These are phyloP conservation scores for Eubasilissa regina DNA, from an alignment of 1,140 invertebrate species.

Conservation along the genomic window DNA sequence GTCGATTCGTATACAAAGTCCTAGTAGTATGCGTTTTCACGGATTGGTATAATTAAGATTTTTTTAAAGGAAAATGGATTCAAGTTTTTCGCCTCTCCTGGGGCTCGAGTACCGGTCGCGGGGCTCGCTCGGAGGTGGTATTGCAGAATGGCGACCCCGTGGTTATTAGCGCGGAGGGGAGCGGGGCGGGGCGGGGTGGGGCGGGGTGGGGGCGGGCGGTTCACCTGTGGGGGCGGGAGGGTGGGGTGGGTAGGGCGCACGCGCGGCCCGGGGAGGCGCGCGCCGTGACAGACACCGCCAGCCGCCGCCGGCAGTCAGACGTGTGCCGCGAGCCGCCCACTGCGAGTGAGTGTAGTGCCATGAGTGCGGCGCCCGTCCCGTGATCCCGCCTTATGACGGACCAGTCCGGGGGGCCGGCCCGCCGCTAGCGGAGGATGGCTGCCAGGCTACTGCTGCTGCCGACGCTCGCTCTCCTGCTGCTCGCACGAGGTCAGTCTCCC, in stretches of 20 bases:
- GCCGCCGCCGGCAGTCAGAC: constrained; percentile 67
- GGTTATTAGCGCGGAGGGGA: too few relatives aligned
- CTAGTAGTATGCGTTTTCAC: too few relatives aligned
- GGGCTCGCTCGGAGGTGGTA: too few relatives aligned
- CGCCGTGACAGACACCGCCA: constrained; percentile 68
- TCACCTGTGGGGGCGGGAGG: constrained; percentile 16
- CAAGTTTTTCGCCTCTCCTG: too few relatives aligned
- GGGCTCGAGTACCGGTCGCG: too few relatives aligned
- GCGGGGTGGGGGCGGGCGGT: neutral
- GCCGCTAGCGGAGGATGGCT: constrained; percentile 55
- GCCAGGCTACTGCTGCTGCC: constrained; percentile 44
- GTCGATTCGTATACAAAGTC: too few relatives aligned
- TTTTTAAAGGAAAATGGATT: too few relatives aligned
- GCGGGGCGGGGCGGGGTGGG: neutral
- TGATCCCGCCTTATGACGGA: constrained; percentile 50
- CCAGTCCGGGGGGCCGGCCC: constrained; percentile 61
- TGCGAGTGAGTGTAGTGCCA: constrained; percentile 63
- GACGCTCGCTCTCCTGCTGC: constrained; percentile 46
- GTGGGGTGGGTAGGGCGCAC: constrained; percentile 58
- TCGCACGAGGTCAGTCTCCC: constrained; percentile 52
- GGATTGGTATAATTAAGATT: too few relatives aligned
- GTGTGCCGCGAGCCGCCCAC: constrained; percentile 63
- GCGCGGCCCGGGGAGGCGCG: constrained; percentile 59
- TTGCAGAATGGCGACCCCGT: too few relatives aligned
- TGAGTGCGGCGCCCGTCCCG: constrained; percentile 47